Evolutionary conservation across 2,888 invertebrate genomes (phyloP).

Genomic region (Meghimatium bilineatum): DNA sequence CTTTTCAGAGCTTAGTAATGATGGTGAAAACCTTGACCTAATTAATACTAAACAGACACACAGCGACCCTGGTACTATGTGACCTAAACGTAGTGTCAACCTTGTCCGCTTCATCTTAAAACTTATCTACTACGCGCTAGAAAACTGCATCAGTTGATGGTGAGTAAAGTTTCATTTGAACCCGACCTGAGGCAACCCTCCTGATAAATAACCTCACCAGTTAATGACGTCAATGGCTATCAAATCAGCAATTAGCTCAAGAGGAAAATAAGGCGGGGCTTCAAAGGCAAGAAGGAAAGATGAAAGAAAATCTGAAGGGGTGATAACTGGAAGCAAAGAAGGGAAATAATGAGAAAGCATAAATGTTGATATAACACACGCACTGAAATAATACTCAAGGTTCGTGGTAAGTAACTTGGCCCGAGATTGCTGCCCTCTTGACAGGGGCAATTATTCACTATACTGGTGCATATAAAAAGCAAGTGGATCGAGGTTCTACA

Average conservation of each 20-base stretch:
- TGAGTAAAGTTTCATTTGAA: not conserved
- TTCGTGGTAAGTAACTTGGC: not conserved
- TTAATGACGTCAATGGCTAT: constrained; percentile 21
- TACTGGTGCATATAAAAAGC: not conserved
- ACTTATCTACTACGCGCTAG: not conserved
- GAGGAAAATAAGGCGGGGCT: constrained; percentile 11
- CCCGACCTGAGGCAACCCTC: not conserved
- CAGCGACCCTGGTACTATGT: not conserved
- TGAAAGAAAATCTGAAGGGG: not conserved
- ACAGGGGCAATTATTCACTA: not conserved
- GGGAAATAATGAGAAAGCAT: not conserved
- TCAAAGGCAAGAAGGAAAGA: not conserved
- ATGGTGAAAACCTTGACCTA: too few species aligned
- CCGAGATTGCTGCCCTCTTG: not conserved
- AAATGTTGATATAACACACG: too few species aligned
- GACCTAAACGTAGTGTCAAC: not conserved
- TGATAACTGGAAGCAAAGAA: not conserved
- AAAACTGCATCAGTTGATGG: not conserved
- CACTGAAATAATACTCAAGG: not conserved
- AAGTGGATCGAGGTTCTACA: not conserved
- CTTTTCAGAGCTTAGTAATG: too few species aligned
- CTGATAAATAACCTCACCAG: not conserved
- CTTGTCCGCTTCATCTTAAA: not conserved
- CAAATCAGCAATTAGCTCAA: constrained; percentile 19
- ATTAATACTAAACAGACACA: too few species aligned